Percentiles rank a stretch among this genome's conserved stretches.
These are phyloP conservation scores for Dolichopus griseipennis DNA, from an alignment of 2,888 invertebrate genomes.

Conservation along the genomic window DNA sequence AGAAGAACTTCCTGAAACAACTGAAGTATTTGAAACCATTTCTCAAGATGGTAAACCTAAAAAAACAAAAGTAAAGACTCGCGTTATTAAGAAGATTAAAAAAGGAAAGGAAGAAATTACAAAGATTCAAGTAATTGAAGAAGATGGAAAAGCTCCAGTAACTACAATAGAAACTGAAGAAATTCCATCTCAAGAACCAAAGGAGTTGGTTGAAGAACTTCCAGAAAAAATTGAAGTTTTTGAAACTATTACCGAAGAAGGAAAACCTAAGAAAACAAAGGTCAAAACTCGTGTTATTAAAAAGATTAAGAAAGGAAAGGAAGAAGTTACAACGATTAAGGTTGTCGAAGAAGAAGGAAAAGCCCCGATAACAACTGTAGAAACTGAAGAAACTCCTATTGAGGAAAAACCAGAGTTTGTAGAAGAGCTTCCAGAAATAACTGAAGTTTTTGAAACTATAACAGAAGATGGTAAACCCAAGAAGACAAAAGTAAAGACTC, in stretches of 20 bases:
- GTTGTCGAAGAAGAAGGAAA: conserved; percentile 39
- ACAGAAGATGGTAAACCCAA: conserved; percentile 28
- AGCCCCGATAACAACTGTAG: conserved; percentile 29
- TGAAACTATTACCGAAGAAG: conserved; percentile 38
- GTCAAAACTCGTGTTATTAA: conserved; percentile 35
- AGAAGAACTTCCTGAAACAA: conserved; percentile 16
- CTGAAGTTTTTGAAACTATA: conserved; percentile 25
- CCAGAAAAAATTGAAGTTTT: conserved; percentile 42
- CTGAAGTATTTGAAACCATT: conserved; percentile 33
- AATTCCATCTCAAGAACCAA: neutral
- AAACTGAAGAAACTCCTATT: conserved; percentile 21
- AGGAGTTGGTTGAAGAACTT: conserved; percentile 23
- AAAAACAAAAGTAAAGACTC: conserved; percentile 31
- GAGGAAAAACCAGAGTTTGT: conserved; percentile 23
- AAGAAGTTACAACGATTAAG: conserved; percentile 35
- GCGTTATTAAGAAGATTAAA: conserved; percentile 28
- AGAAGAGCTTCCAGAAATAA: conserved; percentile 32
- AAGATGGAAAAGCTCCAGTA: conserved; percentile 36
- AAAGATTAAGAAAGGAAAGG: conserved; percentile 35
- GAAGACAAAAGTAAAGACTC: conserved; percentile 30
- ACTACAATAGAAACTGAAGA: conserved; percentile 28
- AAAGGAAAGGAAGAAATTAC: conserved; percentile 30
- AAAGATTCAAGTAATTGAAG: conserved; percentile 31
- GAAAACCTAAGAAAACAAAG: conserved; percentile 31
- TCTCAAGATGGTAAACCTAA: conserved; percentile 36